These are phyloP conservation scores for Hydrophis major DNA, from an alignment of 2,797 vertebrate genomes.

Conservation along the genomic window DNA sequence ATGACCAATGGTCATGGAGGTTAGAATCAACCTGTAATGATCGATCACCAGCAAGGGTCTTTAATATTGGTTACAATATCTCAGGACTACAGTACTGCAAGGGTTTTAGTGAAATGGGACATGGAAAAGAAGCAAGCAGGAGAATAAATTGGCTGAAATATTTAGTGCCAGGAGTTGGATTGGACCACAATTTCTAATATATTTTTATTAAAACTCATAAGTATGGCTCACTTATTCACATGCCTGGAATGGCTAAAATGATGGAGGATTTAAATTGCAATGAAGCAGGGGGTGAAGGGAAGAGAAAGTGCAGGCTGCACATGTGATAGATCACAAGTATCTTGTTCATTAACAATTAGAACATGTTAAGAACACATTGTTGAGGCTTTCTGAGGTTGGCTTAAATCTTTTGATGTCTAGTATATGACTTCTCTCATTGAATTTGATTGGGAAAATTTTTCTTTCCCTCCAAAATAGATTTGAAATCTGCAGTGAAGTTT, in stretches of 20 bases:
- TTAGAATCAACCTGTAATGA: background rate
- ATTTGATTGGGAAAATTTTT: background rate
- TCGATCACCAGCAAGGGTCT: background rate
- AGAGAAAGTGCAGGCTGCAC: background rate
- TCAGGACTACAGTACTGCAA: background rate
- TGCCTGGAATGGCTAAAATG: background rate
- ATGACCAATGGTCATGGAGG: background rate
- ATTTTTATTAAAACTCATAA: background rate
- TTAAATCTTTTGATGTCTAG: background rate
- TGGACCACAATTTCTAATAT: background rate
- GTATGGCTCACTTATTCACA: background rate
- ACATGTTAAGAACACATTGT: background rate
- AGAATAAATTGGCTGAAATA: background rate
- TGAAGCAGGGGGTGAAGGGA: background rate
- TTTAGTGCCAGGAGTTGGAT: background rate
- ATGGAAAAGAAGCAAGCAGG: background rate
- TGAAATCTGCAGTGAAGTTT: background rate
- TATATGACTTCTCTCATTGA: background rate
- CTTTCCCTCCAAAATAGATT: background rate
- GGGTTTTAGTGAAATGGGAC: background rate
- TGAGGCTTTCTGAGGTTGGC: background rate
- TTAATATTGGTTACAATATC: background rate
- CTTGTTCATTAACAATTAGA: background rate
- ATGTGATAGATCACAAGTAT: background rate
- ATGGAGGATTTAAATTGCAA: background rate